Base-by-base conservation (phyloP, 2,888 invertebrate genomes). In the Strigamia crassipes region DNA sequence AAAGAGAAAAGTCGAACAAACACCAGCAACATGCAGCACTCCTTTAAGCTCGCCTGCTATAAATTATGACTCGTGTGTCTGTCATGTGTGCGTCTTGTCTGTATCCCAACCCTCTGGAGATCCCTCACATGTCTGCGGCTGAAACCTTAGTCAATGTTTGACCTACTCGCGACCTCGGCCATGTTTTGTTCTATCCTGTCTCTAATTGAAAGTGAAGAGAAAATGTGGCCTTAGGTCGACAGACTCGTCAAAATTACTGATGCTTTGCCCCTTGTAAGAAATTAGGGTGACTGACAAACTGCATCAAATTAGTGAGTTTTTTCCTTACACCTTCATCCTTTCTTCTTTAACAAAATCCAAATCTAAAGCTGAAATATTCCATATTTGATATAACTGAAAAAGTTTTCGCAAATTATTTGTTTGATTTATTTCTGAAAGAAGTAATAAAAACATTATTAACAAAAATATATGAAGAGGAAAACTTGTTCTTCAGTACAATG, bases 121-220 rank as follows among this genome's bases (percentile, higher is more conserved):
- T 31, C 73, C 73, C 73, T 73, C 73, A 73, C 73, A 73, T 31
- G 73, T 73, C 73, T 73, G 73, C 73, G 31, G 73, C 23, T 73
- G 73, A 73, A 73, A 73, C 73, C 73, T 31, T 31, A 23, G 73
- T 31, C 73, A 73, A 73, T 73, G 73, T 27, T 73, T 73, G 73
- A 73, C 73, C 73, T 27, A 13, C 15, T 27, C 3, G 4, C 13
- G 73, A 73, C 73, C 73, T 73, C 31, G 15, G 5, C 13, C 73
- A 73, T 73, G 73, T 73, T 73, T 73, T 73, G 31, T 73, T 73
- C 73, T 73, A 12, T 73, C 27, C 73, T n/a, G 23, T 31, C 27
- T 73, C 73, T 73, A 73, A 73, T 73, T 73, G 73, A 73, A 73
- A 73, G 73, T 73, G 73, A 73, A 73, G 73, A 73, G 73, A 27